phyloP scores from a whole-genome alignment of 2,888 invertebrate species.

The Chaitophorus viminalis region DNA sequence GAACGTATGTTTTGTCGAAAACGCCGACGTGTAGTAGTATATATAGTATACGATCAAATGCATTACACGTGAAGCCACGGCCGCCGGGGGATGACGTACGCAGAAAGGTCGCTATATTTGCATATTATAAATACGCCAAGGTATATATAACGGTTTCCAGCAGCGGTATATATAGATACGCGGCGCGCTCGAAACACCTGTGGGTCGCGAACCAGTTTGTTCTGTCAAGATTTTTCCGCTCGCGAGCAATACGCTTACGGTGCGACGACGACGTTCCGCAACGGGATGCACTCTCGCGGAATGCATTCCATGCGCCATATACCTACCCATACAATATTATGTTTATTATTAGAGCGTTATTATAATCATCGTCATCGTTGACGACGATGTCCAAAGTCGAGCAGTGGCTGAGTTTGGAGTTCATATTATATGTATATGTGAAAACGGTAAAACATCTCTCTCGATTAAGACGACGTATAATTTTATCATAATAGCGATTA shows the following conservation, averaged over 20 bases:
- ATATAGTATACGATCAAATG: no score
- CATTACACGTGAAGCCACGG: no score
- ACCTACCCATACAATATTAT: no score
- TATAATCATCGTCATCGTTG: not conserved
- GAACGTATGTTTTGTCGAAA: not conserved
- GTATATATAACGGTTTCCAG: conserved; percentile 42
- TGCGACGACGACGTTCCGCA: not conserved
- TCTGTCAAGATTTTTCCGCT: conserved; percentile 25
- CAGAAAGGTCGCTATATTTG: conserved; percentile 32
- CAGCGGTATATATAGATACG: not conserved
- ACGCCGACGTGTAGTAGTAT: not conserved
- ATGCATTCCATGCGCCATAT: not conserved
- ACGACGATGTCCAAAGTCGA: not conserved
- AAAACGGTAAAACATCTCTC: no score
- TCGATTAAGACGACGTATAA: no score
- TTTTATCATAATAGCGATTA: not conserved
- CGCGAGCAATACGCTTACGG: not conserved
- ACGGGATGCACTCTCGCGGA: conserved; percentile 29
- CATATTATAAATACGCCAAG: conserved; percentile 20
- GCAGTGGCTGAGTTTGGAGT: no score
- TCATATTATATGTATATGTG: no score
- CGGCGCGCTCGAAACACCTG: conserved; percentile 37
- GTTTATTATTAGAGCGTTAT: conserved; percentile 8
- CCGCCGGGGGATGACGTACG: no score
- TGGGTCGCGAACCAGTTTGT: conserved; percentile 59